These are phyloP conservation scores for Coptotermes formosanus DNA, from an alignment of 1,140 invertebrate genomes.

Conservation along the genomic window DNA sequence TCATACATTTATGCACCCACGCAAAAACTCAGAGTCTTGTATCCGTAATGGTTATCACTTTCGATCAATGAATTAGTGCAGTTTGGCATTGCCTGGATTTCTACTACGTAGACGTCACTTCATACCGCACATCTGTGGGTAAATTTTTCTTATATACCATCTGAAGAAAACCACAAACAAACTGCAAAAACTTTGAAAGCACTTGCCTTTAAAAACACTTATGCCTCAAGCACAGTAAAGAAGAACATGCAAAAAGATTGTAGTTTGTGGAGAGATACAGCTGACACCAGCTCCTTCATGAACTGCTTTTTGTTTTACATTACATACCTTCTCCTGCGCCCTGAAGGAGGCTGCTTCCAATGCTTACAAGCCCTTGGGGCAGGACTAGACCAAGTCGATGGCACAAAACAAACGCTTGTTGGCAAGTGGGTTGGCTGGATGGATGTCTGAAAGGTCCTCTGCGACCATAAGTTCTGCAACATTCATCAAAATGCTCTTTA, in stretches of 20 bases:
- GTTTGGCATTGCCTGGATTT: not conserved
- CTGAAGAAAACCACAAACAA: not conserved
- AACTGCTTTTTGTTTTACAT: not conserved
- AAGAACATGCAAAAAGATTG: not conserved
- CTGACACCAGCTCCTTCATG: not conserved
- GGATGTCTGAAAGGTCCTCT: conserved; percentile 7
- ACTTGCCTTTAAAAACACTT: not conserved
- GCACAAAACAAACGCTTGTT: conserved; percentile 18
- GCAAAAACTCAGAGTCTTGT: no score
- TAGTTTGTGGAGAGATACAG: not conserved
- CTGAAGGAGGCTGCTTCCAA: not conserved
- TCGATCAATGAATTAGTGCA: not conserved
- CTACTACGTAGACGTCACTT: not conserved
- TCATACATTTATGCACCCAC: no score
- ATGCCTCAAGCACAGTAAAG: not conserved
- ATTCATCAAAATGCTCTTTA: not conserved
- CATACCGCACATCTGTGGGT: not conserved
- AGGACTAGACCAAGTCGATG: not conserved
- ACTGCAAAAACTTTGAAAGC: not conserved
- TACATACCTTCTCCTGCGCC: not conserved
- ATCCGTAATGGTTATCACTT: no score
- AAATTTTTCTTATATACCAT: not conserved
- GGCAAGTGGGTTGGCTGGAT: not conserved
- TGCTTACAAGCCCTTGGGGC: not conserved
- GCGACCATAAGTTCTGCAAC: not conserved